These are phyloP conservation scores for Eospalax fontanierii DNA, from an alignment of 2,797 vertebrate genomes.

Conservation along the genomic window DNA sequence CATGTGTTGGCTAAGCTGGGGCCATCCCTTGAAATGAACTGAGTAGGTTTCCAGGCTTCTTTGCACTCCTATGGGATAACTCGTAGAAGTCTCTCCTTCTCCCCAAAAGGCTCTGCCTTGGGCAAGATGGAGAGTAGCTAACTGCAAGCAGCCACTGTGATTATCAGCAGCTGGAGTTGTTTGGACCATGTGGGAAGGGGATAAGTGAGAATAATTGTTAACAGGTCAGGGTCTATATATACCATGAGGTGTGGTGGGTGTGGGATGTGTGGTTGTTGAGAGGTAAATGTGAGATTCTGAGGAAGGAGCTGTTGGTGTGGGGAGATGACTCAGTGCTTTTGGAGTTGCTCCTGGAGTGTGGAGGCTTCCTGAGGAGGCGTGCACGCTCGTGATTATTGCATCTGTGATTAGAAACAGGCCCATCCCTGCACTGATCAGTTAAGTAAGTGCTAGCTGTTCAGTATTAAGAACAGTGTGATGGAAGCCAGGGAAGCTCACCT, in stretches of 20 bases:
- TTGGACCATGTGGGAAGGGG: background rate
- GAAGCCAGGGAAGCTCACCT: constrained; percentile 14
- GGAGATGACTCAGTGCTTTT: constrained; percentile 63
- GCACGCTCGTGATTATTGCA: constrained; percentile 72
- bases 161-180: constrained; percentile 43
- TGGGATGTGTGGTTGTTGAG: constrained; percentile 81
- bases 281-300: constrained; percentile 60
- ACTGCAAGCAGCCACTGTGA: background rate
- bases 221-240: constrained; percentile 70
- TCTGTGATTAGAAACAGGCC: constrained; percentile 76
- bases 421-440: constrained; percentile 49
- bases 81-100: background rate
- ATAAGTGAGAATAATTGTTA: constrained; percentile 75
- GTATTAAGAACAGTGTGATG: background rate
- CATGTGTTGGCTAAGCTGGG: background rate
- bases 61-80: background rate
- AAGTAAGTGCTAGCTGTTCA: constrained; percentile 70
- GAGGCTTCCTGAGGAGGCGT: constrained; percentile 75
- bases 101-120: background rate
- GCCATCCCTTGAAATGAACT: background rate
- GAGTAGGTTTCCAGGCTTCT: background rate
- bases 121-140: background rate
- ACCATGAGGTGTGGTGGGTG: constrained; percentile 71
- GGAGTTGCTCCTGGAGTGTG: constrained; percentile 78
- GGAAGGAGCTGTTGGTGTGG: constrained; percentile 51